Evolutionary conservation across 1,140 invertebrate species (phyloP).

Genomic region (Listronotus bonariensis): DNA sequence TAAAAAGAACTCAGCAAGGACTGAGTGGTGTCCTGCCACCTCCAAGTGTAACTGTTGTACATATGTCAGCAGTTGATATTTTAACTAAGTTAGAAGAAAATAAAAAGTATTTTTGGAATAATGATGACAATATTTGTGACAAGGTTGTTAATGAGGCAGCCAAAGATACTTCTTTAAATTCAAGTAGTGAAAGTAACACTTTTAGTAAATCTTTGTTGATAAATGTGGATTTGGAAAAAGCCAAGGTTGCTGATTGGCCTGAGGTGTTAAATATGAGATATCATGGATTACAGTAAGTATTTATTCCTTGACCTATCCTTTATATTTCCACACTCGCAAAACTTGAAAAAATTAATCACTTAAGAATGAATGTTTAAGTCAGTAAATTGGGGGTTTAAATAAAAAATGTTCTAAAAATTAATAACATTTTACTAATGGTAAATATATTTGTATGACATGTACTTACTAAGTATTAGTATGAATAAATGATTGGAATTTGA

Average conservation of each 20-base stretch:
- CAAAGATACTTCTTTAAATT: conserved; percentile 19
- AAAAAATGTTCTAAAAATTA: too few species aligned
- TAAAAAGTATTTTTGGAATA: conserved; percentile 45
- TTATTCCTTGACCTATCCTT: too few species aligned
- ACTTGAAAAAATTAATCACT: too few species aligned
- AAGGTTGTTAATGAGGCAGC: conserved; percentile 40
- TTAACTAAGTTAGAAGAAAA: conserved; percentile 52
- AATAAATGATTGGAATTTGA: too few species aligned
- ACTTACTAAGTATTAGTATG: too few species aligned
- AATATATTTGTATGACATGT: too few species aligned
- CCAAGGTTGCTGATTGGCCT: conserved; percentile 59
- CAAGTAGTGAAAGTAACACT: conserved; percentile 23
- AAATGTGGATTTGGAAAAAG: conserved; percentile 44
- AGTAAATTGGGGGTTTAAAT: too few species aligned
- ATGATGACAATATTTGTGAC: background rate
- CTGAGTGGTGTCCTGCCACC: conserved; percentile 67
- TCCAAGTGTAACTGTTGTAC: conserved; percentile 66
- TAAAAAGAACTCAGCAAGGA: conserved; percentile 55
- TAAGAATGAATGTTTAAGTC: too few species aligned
- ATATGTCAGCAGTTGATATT: conserved; percentile 66
- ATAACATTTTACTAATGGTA: too few species aligned
- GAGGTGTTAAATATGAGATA: conserved; percentile 61
- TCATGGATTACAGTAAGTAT: conserved; percentile 70
- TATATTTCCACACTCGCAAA: too few species aligned
- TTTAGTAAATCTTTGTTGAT: conserved; percentile 36